Evolutionary conservation across 2,888 invertebrate species (phyloP), one percentile per base, ranked within the genome.

Genomic region (Xestia rhomboidea): DNA sequence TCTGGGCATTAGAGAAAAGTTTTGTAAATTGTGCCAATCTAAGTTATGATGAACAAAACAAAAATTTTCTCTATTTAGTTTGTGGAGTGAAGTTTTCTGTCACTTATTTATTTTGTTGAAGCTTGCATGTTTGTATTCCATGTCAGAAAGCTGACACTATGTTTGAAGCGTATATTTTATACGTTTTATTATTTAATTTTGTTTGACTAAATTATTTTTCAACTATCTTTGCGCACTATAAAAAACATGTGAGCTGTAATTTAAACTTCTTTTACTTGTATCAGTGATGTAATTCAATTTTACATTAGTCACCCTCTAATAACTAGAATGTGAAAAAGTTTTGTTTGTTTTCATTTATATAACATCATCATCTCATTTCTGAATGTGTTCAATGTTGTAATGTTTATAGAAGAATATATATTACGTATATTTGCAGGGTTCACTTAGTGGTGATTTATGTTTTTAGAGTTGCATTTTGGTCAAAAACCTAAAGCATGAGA

Each of bases 401-500:
- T 86, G 76, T 89, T 89, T 89, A 79, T 86, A 86, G 83, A 77
- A 83, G 77, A 78, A 81, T 84, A 83, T 85, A 82, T 84, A 84
- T 84, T 84, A 81, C 85, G 86, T 86, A 81, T 84, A 82, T 86
- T 90, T 90, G 90, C 89, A 89, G 86, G 86, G 87, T 89, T 90
- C 89, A 91, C 89, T 86, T 89, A 91, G 89, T 90, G 89, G 92
- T 92, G 90, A 93, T 92, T 93, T 88, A 81, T 83, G 84, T 93
- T 95, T 94, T 94, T 94, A 91, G 91, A 94, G 90, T 93, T 91
- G 90, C 90, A 91, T 94, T 94, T 94, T 95, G 92, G 89, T 88
- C 78, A 79, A 82, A 84, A 84, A 81, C 89, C 91, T 89, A 89
- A 90, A 86, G 92, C 92, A 94, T 92, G 91, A 90, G 90, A 92